A percentile compares a stretch with the other conserved stretches of the same genome.
Evolutionary conservation across 2,113 vertebrate species (phyloP).

Genomic region (Dipodomys stephensi): DNA sequence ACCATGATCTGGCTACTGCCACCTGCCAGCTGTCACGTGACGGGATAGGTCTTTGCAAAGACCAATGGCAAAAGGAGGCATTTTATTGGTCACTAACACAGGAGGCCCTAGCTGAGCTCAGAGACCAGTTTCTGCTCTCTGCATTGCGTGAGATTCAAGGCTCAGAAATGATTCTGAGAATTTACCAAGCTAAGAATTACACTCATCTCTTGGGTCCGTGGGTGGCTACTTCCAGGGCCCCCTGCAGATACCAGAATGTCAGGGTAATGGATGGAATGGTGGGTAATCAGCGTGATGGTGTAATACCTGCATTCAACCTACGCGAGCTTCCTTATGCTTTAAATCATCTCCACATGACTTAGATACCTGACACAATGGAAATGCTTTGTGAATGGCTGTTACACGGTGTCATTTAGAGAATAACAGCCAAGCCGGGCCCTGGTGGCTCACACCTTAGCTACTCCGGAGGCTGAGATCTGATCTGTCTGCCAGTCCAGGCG

Average conservation of each 20-base stretch:
- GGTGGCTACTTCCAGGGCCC: background rate
- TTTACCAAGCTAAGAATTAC: background rate
- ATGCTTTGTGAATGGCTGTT: background rate
- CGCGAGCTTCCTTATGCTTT: background rate
- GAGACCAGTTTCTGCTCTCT: background rate
- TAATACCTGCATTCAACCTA: fast-evolving
- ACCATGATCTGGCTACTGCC: background rate
- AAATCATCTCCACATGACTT: no score
- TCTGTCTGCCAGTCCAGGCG: no score
- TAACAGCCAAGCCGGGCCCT: background rate
- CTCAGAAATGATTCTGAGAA: background rate
- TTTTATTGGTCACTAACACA: fast-evolving
- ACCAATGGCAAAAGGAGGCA: background rate
- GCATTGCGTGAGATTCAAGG: background rate
- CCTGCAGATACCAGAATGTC: background rate
- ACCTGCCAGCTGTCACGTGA: background rate
- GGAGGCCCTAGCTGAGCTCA: background rate
- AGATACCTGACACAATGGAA: background rate
- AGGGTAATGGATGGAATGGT: background rate
- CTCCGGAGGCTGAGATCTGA: no score
- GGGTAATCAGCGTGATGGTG: background rate
- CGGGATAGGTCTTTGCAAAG: background rate
- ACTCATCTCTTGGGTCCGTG: background rate
- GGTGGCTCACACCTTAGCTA: no score
- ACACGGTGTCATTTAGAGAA: background rate